phyloP scores from a whole-genome alignment of 2,113 vertebrate species.

The Gallinago media region DNA sequence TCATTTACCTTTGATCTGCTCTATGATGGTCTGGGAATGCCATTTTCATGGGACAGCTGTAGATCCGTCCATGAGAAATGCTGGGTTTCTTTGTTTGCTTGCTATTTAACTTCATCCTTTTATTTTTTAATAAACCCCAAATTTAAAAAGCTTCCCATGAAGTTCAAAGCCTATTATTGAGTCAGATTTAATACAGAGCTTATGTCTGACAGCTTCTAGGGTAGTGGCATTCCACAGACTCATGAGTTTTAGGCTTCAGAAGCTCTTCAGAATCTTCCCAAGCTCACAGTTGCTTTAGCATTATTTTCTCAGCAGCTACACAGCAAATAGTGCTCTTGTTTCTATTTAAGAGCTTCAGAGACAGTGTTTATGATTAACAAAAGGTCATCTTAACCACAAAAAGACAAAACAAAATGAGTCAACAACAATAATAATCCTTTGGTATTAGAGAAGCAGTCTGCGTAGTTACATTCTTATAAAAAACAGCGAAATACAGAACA shows the following conservation, averaged over 20 bases:
- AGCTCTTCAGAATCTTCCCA: neutral
- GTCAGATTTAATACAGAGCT: neutral
- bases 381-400: neutral
- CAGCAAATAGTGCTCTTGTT: neutral
- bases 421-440: neutral
- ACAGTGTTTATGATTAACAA: neutral
- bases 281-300: neutral
- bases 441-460: neutral
- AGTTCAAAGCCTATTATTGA: neutral
- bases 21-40: neutral
- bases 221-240: neutral
- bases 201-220: slow-evolving; percentile 1
- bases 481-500: neutral
- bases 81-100: neutral
- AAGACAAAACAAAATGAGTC: neutral
- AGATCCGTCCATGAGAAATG: slow-evolving; percentile 13
- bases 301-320: neutral
- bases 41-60: neutral
- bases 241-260: neutral
- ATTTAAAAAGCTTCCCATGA: slow-evolving; percentile 31
- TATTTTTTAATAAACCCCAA: neutral
- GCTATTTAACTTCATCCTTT: neutral
- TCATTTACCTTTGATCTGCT: neutral
- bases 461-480: neutral
- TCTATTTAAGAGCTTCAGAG: neutral